These are phyloP conservation scores for Stomatorhinus ivindoensis DNA, from an alignment of 2,113 vertebrate species.

Conservation along the genomic window DNA sequence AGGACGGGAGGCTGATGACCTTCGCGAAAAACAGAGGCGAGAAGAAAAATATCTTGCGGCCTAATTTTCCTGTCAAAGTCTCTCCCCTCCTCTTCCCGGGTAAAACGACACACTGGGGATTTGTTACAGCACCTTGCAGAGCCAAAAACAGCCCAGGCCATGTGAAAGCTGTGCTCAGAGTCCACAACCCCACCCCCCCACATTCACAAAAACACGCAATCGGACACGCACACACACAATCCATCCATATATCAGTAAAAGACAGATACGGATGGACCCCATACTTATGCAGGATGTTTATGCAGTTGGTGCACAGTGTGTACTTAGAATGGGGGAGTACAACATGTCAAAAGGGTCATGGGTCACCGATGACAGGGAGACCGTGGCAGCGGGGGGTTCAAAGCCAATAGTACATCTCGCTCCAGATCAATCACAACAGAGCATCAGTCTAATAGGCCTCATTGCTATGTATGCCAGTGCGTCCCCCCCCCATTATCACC, in stretches of 20 bases:
- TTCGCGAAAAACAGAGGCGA: conserved; percentile 6
- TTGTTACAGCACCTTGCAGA: conserved; percentile 10
- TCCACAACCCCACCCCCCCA: not conserved
- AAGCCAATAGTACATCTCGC: not conserved
- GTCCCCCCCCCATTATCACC: not conserved
- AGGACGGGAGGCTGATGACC: conserved; percentile 16
- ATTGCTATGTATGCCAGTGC: not conserved
- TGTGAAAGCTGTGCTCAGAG: not conserved
- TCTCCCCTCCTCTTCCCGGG: conserved; percentile 15
- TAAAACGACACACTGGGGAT: conserved; percentile 21
- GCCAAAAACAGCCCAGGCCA: conserved; percentile 12
- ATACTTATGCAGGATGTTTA: not conserved
- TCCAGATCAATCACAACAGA: not conserved
- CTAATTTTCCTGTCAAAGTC: conserved; percentile 26
- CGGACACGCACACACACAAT: not conserved
- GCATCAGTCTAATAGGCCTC: not conserved
- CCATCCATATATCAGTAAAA: not conserved
- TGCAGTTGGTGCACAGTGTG: not conserved
- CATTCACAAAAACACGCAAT: not conserved
- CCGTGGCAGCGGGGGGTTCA: not conserved
- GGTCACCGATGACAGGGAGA: not conserved
- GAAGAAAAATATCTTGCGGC: conserved; percentile 18
- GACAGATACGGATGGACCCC: not conserved
- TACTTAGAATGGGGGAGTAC: not conserved
- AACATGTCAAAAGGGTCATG: not conserved